Evolutionary conservation across 1,140 invertebrate genomes (phyloP), one percentile per base, ranked within the genome.

Genomic region (Cryptotermes secundus): DNA sequence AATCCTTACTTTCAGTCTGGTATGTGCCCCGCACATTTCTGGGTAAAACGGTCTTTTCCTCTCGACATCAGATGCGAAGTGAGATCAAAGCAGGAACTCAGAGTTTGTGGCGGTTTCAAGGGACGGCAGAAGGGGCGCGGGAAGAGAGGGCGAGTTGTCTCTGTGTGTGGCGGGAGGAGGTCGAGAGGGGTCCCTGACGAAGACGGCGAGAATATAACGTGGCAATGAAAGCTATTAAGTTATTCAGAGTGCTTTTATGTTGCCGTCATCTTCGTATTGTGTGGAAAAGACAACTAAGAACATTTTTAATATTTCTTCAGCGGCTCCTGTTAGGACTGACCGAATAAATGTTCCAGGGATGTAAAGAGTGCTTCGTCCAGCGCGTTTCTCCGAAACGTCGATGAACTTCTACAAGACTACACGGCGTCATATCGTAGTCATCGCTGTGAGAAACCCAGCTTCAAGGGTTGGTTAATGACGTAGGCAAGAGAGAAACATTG

Each of bases 231-330:
- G 59, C 26, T n/a, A 72, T 31, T n/a, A 72, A 72, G 59, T n/a
- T 72, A 72, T 72, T 72, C 59, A 72, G n/a, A n/a, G n/a, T 31
- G 59, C 59, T 31, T 72, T 72, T 72, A 72, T n/a, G 59, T 72
- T 31, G 1, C 4, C 3, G 14, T 31, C 4, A 31, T 10, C 59
- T 31, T 10, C 26, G 45, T 42, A 14, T 3, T 12, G 45, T 49
- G 14, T 7, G 45, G 45, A 49, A 14, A 19, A 19, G 45, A 72
- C n/a, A 26, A 59, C 53, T 24, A 4, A 16, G 53, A 16, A 72
- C 59, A 72, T n/a, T 1, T 72, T 72, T 72, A 72, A 72, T 72
- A 72, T 72, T 72, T 72, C 59, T 10, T n/a, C 59, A n/a, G 26
- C n/a, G 9, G 53, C 53, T 22, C 53, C 19, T 42, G 9, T 14